These are phyloP conservation scores for Dasysyrphus albostriatus DNA, from an alignment of 2,888 invertebrate species.

Conservation along the genomic window DNA sequence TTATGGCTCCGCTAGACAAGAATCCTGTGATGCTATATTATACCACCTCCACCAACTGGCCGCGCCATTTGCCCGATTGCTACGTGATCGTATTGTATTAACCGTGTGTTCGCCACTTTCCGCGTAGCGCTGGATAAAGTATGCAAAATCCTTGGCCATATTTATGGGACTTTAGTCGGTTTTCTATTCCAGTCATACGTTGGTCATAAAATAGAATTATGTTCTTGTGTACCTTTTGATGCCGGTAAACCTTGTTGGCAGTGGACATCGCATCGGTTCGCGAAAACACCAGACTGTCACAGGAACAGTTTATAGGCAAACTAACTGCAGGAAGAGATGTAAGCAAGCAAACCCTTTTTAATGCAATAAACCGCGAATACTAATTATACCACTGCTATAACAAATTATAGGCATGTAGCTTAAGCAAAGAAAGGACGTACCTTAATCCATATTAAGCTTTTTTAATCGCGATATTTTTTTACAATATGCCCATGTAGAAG, in stretches of 20 bases:
- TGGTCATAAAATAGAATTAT: constrained; percentile 74
- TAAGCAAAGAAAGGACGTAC: constrained; percentile 23
- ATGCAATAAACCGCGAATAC: constrained; percentile 65
- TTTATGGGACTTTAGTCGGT: constrained; percentile 58
- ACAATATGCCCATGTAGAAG: background rate
- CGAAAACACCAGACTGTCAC: constrained; percentile 2
- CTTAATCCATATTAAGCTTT: background rate
- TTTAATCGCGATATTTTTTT: background rate
- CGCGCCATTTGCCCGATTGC: constrained; percentile 58
- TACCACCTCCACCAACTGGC: background rate
- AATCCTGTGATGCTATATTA: constrained; percentile 29
- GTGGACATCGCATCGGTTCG: constrained; percentile 14
- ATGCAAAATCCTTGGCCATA: constrained; percentile 68
- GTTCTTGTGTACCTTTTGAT: constrained; percentile 71
- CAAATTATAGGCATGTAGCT: background rate
- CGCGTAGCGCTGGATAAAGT: background rate
- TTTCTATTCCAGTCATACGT: constrained; percentile 74
- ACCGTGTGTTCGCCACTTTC: constrained; percentile 4
- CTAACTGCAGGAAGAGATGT: background rate
- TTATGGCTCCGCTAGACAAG: constrained; percentile 70
- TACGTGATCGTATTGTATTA: constrained; percentile 68
- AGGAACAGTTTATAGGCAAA: background rate
- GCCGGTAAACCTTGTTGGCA: constrained; percentile 44
- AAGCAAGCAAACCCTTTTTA: constrained; percentile 21
- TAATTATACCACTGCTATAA: constrained; percentile 31